phyloP scores from a whole-genome alignment of 53 echinoderm and acorn worm species.

The Echinarachnius parma region DNA sequence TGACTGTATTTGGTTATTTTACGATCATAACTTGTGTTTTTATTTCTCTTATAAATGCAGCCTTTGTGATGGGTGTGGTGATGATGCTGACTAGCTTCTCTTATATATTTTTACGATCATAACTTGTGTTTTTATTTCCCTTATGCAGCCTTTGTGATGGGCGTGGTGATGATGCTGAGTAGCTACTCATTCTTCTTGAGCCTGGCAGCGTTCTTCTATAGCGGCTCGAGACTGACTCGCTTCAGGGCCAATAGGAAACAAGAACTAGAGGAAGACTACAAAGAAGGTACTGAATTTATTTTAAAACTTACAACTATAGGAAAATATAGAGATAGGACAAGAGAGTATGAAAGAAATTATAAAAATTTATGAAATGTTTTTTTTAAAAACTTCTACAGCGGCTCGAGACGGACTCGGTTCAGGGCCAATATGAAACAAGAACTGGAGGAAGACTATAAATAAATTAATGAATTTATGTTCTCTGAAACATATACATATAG shows the following conservation, averaged over 20 bases:
- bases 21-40: background rate
- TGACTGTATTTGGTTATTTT: background rate
- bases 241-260: slow-evolving; percentile 78
- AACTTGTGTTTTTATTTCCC: background rate
- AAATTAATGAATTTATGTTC: too few relatives aligned
- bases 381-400: slow-evolving; percentile 85
- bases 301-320: too few relatives aligned
- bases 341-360: too few relatives aligned
- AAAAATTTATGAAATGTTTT: too few relatives aligned
- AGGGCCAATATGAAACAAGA: slow-evolving; percentile 71
- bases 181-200: slow-evolving; percentile 87
- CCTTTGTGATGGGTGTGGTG: background rate
- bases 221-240: slow-evolving; percentile 87
- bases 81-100: slow-evolving; percentile 44
- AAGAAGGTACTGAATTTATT: too few relatives aligned
- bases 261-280: slow-evolving; percentile 72
- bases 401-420: slow-evolving; percentile 89
- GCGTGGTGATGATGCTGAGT: slow-evolving; percentile 75
- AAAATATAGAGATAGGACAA: too few relatives aligned
- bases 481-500: too few relatives aligned
- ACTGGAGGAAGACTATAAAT: slow-evolving; percentile 79
- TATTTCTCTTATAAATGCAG: background rate
- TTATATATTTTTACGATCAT: background rate
- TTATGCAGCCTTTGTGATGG: slow-evolving; percentile 65
- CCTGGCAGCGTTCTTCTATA: slow-evolving; percentile 78